Conservation (phyloP, 2,113 vertebrate genomes). For the Heterochromis multidens region DNA sequence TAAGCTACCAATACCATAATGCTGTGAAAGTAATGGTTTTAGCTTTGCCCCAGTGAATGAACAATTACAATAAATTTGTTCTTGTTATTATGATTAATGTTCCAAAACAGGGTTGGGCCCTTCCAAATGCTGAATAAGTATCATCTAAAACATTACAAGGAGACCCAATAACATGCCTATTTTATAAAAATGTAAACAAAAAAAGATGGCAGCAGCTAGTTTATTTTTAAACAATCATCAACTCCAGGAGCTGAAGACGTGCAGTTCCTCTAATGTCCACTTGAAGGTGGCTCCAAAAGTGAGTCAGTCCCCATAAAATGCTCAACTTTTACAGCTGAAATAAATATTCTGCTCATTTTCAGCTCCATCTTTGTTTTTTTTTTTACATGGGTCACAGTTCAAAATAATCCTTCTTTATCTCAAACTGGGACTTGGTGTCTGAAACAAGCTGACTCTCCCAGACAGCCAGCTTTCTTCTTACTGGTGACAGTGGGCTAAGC, state of each 20-base stretch:
- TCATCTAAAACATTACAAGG: neutral
- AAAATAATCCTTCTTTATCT: neutral
- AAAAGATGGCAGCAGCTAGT: neutral
- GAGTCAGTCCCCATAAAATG: neutral
- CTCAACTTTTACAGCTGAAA: neutral
- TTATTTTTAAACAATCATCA: neutral
- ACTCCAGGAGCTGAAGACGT: neutral
- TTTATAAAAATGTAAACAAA: neutral
- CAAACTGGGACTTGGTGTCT: neutral
- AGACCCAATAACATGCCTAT: neutral
- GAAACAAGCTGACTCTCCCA: neutral
- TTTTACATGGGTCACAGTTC: neutral
- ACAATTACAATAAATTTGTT: neutral
- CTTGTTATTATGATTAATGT: neutral
- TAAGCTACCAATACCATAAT: neutral
- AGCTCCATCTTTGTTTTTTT: neutral
- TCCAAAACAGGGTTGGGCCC: neutral
- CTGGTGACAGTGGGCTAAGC: too few relatives aligned
- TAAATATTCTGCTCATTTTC: neutral
- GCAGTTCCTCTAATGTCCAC: too few relatives aligned
- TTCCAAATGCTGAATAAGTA: neutral
- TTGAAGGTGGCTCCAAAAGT: neutral
- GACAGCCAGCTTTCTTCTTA: neutral
- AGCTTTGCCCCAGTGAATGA: neutral
- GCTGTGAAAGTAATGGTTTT: neutral